Percentiles rank a stretch among this genome's conserved stretches.
phyloP scores from a whole-genome alignment of 2,113 vertebrate species.

The Anser cygnoides region DNA sequence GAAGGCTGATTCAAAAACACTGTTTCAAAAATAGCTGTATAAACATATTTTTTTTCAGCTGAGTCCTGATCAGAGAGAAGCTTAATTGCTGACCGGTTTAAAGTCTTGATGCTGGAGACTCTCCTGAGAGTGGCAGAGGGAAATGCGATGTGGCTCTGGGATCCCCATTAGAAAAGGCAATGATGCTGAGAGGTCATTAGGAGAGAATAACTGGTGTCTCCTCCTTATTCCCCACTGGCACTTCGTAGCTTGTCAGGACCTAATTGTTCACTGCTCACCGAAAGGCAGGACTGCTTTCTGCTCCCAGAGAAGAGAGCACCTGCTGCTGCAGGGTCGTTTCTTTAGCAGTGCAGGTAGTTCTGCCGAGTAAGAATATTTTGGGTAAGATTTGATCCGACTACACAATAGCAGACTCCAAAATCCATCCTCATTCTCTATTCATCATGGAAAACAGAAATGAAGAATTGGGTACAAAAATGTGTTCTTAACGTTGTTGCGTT shows the following conservation, averaged over 20 bases:
- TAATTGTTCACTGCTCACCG: fast-evolving
- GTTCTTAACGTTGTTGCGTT: not conserved
- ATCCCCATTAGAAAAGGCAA: not conserved
- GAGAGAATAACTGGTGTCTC: not conserved
- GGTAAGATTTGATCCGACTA: not conserved
- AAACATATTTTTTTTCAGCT: not conserved
- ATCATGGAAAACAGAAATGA: not conserved
- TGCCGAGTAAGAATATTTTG: fast-evolving
- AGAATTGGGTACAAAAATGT: fast-evolving
- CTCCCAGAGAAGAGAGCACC: fast-evolving
- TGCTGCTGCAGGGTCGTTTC: fast-evolving
- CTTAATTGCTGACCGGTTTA: not conserved
- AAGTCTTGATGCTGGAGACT: not conserved
- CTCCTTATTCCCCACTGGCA: not conserved
- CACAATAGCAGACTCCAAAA: not conserved
- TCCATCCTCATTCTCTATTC: not conserved
- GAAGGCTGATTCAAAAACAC: not conserved
- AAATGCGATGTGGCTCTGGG: fast-evolving
- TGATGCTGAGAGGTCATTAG: fast-evolving
- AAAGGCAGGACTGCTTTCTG: not conserved
- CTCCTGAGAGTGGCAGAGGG: not conserved
- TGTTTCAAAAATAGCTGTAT: not conserved
- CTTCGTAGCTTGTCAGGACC: not conserved
- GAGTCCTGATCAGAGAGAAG: not conserved
- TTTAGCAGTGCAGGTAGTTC: not conserved